phyloP scores from a whole-genome alignment of 92 coral and sea anemone species.

The Porites evermanni region DNA sequence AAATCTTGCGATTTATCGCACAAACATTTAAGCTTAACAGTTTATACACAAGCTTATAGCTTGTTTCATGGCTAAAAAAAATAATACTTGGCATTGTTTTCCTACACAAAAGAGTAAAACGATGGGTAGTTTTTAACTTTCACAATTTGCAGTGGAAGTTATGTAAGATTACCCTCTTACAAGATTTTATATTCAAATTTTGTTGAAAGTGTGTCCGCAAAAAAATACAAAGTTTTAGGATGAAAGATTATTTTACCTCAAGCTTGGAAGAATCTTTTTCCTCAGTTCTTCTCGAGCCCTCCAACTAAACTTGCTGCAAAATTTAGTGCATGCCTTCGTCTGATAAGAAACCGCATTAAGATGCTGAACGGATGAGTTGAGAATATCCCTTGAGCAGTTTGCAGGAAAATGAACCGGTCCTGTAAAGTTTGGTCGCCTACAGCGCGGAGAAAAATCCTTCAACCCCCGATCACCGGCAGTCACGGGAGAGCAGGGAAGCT shows the following conservation, averaged over 20 bases:
- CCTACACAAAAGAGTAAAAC: background rate
- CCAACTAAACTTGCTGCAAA: slow-evolving; percentile 61
- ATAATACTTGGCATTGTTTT: no score
- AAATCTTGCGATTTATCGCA: background rate
- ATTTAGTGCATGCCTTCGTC: slow-evolving; percentile 58
- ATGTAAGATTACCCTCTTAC: no score
- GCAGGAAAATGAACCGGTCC: slow-evolving; percentile 46
- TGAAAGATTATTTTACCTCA: slow-evolving; percentile 54
- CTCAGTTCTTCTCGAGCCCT: slow-evolving; percentile 67
- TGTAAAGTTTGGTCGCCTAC: slow-evolving; percentile 21
- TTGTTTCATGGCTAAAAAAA: no score
- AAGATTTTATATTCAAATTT: no score
- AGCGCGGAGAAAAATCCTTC: slow-evolving; percentile 37
- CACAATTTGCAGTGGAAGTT: no score
- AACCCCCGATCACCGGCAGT: slow-evolving; percentile 18
- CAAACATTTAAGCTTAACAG: background rate
- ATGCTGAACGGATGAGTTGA: slow-evolving; percentile 85
- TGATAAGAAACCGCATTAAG: slow-evolving; percentile 83
- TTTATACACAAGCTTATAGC: no score
- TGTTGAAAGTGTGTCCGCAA: no score
- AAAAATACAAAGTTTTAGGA: background rate
- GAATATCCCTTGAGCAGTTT: slow-evolving; percentile 65
- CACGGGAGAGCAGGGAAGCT: slow-evolving; percentile 65
- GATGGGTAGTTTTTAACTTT: background rate
- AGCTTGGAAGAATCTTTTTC: slow-evolving; percentile 76